Evolutionary conservation across 2,888 invertebrate genomes (phyloP).

Genomic region (Apamea sordens): DNA sequence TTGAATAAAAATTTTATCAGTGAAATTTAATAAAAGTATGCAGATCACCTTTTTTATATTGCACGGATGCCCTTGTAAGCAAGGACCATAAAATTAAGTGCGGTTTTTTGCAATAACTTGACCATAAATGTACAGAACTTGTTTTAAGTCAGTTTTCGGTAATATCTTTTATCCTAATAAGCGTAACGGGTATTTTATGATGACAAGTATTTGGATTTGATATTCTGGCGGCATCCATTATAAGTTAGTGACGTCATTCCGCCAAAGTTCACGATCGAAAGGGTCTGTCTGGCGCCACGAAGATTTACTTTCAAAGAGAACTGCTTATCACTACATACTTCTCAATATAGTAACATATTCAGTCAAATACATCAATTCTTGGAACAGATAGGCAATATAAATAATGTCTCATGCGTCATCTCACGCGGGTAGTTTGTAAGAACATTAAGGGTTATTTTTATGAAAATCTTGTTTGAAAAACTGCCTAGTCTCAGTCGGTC

Average conservation of each 20-base stretch:
- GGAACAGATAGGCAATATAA: conserved; percentile 32
- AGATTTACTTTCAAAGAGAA: conserved; percentile 50
- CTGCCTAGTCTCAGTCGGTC: neutral
- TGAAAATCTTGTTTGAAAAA: neutral
- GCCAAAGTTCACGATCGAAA: conserved; percentile 40
- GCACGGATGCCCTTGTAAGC: neutral
- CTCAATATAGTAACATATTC: conserved; percentile 28
- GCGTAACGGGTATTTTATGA: conserved; percentile 30
- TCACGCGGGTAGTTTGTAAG: conserved; percentile 1
- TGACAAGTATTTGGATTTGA: conserved; percentile 36
- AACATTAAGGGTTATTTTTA: neutral
- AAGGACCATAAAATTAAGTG: conserved; percentile 8
- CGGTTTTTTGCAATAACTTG: conserved; percentile 2
- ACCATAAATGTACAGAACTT: conserved; percentile 14
- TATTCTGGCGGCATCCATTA: conserved; percentile 35
- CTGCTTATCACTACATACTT: conserved; percentile 42
- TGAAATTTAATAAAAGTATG: neutral
- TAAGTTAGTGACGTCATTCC: conserved; percentile 36
- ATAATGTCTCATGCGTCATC: conserved; percentile 23
- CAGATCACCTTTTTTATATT: conserved; percentile 2
- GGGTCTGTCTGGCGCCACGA: conserved; percentile 51
- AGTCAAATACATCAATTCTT: conserved; percentile 32
- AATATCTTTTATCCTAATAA: conserved; percentile 22
- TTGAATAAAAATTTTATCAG: conserved; percentile 5
- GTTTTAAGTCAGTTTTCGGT: conserved; percentile 25